Evolutionary conservation across 2,888 invertebrate species (phyloP).

Genomic region (Rotaria macrura): DNA sequence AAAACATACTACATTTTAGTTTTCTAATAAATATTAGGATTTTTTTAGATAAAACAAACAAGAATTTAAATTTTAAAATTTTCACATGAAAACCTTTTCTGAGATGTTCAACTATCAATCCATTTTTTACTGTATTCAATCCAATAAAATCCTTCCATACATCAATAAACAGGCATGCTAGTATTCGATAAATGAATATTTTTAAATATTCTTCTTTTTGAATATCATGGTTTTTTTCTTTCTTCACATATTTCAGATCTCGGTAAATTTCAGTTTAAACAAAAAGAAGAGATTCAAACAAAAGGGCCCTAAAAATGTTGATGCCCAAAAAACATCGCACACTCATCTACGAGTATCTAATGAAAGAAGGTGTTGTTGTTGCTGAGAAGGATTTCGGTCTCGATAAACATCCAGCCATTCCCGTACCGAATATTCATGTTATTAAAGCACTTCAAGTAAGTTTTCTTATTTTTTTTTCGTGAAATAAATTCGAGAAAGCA

Average conservation of each 20-base stretch:
- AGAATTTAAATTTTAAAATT: background rate
- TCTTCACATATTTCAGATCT: background rate
- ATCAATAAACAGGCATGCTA: background rate
- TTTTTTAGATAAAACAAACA: background rate
- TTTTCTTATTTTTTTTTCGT: background rate
- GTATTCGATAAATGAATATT: background rate
- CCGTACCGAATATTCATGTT: conserved; percentile 90
- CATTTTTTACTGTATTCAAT: background rate
- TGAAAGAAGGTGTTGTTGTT: conserved; percentile 97
- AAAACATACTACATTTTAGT: background rate
- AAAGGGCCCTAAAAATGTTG: conserved; percentile 64
- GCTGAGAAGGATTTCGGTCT: conserved; percentile 96
- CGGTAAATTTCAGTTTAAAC: background rate
- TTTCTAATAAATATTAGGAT: background rate
- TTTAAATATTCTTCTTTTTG: background rate
- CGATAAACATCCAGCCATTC: conserved; percentile 88
- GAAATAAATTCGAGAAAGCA: too few relatives aligned
- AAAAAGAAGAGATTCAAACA: background rate
- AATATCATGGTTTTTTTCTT: too few relatives aligned
- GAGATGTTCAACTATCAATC: background rate
- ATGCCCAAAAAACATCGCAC: conserved; percentile 97
- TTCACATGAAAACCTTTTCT: background rate
- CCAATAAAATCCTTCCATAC: background rate
- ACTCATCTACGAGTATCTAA: conserved; percentile 89
- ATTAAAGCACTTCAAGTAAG: conserved; percentile 73